Evolutionary conservation across 1,140 invertebrate genomes (phyloP), one percentile per base, ranked within the genome.

Genomic region (Galleria mellonella): DNA sequence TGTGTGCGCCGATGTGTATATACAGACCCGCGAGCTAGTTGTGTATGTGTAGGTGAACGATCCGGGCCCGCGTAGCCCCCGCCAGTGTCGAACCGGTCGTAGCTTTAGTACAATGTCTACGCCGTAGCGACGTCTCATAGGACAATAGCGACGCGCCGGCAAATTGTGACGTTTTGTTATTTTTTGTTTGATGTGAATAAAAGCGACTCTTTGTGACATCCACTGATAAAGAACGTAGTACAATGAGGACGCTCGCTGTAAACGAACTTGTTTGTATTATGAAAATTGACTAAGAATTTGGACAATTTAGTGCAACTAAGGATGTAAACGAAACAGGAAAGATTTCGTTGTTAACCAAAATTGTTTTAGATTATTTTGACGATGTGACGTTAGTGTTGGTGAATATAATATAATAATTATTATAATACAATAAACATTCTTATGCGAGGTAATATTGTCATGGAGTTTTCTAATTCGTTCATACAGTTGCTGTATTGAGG

Each of bases 161-260:
- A 59, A 62, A 62, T 72, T 51, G 69, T 63, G 59, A 49, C 64
- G 65, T 73, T 77, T 77, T 74, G 71, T 74, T 77, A 73, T 75
- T 77, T 70, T 74, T 74, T 62, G 57, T 61, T 58, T 57, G 42
- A 68, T 62, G 63, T 70, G 58, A 64, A 64, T 71, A 62, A 71
- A 70, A 63, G 51, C 41, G 51, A 55, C 51, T 51, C 55, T 58
- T 66, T 62, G 62, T 66, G 62, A 54, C 45, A 57, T 49, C 51
- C 53, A 70, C 61, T 64, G 53, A 55, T 62, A 64, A 62, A 42
- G 63, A 54, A 68, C 56, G 73, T 65, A 68, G 58, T 74, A 69
- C 64, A 60, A 44, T 66, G 55, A 55, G 60, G 66, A 56, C 56
- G 38, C 37, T 56, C 62, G 62, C 68, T 71, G 62, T 71, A 53